Conservation (phyloP, 2,888 invertebrate species). For the Acrobasis consociella region DNA sequence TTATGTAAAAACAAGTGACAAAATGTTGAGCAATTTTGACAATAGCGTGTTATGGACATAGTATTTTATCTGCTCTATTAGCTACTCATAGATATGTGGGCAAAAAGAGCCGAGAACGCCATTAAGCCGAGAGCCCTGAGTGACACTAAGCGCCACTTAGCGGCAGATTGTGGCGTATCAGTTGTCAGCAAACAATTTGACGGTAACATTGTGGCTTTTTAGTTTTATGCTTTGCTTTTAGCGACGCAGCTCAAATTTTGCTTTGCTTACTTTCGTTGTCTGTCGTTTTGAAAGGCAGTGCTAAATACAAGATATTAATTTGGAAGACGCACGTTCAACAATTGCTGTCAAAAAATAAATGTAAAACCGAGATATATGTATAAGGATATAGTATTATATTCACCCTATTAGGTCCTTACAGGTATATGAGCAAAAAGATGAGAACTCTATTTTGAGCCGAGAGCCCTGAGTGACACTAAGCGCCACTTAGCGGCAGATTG, state of each 20-base stretch:
- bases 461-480: conserved; percentile 34
- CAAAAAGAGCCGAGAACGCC: conserved; percentile 23
- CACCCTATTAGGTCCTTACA: not conserved
- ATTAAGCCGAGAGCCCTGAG: conserved; percentile 38
- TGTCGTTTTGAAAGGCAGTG: too few relatives aligned
- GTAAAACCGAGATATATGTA: too few relatives aligned
- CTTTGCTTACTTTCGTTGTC: too few relatives aligned
- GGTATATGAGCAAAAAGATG: conserved; percentile 2
- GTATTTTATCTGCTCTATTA: too few relatives aligned
- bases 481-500: conserved; percentile 45
- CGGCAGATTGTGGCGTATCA: conserved; percentile 46
- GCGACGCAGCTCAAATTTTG: too few relatives aligned
- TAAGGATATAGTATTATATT: too few relatives aligned
- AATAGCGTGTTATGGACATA: too few relatives aligned
- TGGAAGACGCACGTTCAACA: too few relatives aligned
- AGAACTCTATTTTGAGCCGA: conserved; percentile 36
- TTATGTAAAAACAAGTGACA: too few relatives aligned
- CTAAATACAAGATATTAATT: too few relatives aligned
- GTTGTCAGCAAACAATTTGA: conserved; percentile 41
- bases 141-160: conserved; percentile 40
- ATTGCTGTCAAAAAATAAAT: too few relatives aligned
- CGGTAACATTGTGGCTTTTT: conserved; percentile 16
- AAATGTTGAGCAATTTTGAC: too few relatives aligned
- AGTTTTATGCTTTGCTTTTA: not conserved
- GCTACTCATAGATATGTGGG: not conserved